These are phyloP conservation scores for Pinna nobilis DNA, from an alignment of 1,140 invertebrate genomes.

Conservation along the genomic window DNA sequence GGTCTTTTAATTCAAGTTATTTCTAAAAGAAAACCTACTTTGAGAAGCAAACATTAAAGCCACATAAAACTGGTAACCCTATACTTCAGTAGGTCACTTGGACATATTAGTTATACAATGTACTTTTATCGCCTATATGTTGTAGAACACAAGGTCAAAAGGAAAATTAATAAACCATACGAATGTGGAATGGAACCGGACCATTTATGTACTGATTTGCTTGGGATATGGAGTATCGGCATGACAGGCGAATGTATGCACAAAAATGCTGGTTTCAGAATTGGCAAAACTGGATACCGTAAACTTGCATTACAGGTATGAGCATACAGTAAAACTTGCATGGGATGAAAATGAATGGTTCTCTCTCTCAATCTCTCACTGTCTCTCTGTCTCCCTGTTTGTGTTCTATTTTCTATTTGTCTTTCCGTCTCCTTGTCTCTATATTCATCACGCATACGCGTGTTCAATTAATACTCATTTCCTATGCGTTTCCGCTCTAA, in stretches of 20 bases:
- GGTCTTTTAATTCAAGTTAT: too few species aligned
- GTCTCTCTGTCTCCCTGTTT: too few species aligned
- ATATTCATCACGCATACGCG: neutral
- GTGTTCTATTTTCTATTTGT: neutral
- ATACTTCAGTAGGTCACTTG: too few species aligned
- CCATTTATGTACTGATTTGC: neutral
- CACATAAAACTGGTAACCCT: too few species aligned
- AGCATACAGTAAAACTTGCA: neutral
- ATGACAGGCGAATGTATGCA: slow-evolving; percentile 41
- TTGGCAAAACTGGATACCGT: slow-evolving; percentile 37
- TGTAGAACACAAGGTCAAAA: neutral
- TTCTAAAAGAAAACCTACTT: too few species aligned
- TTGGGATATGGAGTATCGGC: slow-evolving; percentile 41
- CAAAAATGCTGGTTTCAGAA: slow-evolving; percentile 44
- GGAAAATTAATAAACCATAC: slow-evolving; percentile 15
- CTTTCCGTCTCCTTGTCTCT: neutral
- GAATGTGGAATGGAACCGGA: slow-evolving; percentile 26
- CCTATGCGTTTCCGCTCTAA: neutral
- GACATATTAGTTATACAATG: neutral
- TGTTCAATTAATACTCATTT: neutral
- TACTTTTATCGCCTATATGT: too few species aligned
- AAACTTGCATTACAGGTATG: slow-evolving; percentile 39
- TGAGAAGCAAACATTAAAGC: too few species aligned
- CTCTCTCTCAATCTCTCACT: too few species aligned
- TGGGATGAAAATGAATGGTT: neutral